These are phyloP conservation scores for Sparidentex hasta DNA, from an alignment of 2,797 vertebrate species.

Conservation along the genomic window DNA sequence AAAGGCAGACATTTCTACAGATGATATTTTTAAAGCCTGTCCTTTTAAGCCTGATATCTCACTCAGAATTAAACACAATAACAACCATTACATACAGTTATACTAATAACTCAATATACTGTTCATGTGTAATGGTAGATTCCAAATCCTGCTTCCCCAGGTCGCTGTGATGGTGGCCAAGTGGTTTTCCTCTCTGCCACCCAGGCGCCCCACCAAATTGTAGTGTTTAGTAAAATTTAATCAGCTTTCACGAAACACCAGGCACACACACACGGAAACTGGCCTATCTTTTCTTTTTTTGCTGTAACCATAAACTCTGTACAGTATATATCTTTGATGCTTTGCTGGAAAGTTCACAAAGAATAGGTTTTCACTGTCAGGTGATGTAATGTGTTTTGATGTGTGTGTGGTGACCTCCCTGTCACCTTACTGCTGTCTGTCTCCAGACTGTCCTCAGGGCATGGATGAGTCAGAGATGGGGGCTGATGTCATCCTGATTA, in stretches of 20 bases:
- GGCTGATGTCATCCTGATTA: conserved; percentile 75
- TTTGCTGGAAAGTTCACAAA: conserved; percentile 31
- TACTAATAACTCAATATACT: conserved; percentile 26
- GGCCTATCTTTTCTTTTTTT: conserved; percentile 38
- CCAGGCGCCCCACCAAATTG: conserved; percentile 76
- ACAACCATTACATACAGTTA: not conserved
- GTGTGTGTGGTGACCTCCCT: conserved; percentile 68
- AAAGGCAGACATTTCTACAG: no score
- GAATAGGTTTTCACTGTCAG: conserved; percentile 44
- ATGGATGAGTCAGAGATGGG: conserved; percentile 70
- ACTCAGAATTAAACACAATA: conserved; percentile 14
- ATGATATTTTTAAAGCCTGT: no score
- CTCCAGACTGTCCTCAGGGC: conserved; percentile 47
- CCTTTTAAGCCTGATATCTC: conserved; percentile 29
- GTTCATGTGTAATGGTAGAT: conserved; percentile 38
- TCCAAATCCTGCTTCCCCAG: conserved; percentile 56
- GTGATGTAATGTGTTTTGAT: conserved; percentile 75
- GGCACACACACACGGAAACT: conserved; percentile 30
- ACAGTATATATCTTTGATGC: conserved; percentile 22
- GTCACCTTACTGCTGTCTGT: conserved; percentile 64
- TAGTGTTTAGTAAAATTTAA: conserved; percentile 73
- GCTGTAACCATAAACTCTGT: conserved; percentile 43
- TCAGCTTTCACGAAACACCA: conserved; percentile 68
- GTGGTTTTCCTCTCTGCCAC: conserved; percentile 79
- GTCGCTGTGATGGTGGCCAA: conserved; percentile 65